Evolutionary conservation across 2,797 vertebrate genomes (phyloP).

Genomic region (Platalea minor): DNA sequence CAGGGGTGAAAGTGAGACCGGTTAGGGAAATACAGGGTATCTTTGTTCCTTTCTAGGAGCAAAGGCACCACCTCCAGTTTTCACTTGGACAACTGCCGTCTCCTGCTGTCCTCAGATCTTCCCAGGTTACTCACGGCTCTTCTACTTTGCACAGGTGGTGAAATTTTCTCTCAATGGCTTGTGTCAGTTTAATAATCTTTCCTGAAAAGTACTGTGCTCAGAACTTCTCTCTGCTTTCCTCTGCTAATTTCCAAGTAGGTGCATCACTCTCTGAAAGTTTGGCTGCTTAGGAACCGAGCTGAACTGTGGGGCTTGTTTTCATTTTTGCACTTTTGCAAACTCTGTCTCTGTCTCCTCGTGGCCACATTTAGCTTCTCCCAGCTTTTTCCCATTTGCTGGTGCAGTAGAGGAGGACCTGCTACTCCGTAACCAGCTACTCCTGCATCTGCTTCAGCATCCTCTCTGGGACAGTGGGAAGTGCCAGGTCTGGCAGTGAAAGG

Average conservation of each 20-base stretch:
- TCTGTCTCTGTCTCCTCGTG: neutral
- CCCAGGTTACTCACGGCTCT: neutral
- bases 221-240: neutral
- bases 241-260: neutral
- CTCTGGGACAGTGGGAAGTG: neutral
- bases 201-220: neutral
- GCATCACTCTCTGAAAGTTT: neutral
- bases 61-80: neutral
- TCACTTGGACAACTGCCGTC: accelerated
- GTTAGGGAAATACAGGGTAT: neutral
- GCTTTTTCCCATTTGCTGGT: neutral
- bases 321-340: neutral
- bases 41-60: neutral
- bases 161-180: neutral
- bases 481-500: neutral
- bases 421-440: neutral
- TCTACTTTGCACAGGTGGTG: neutral
- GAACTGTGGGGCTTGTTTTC: neutral
- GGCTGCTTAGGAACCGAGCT: neutral
- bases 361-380: neutral
- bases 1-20: neutral
- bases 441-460: neutral
- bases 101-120: neutral
- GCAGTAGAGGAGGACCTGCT: neutral
- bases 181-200: neutral